Evolutionary conservation across 2,113 vertebrate species (phyloP).

Genomic region (Phocoena sinus): DNA sequence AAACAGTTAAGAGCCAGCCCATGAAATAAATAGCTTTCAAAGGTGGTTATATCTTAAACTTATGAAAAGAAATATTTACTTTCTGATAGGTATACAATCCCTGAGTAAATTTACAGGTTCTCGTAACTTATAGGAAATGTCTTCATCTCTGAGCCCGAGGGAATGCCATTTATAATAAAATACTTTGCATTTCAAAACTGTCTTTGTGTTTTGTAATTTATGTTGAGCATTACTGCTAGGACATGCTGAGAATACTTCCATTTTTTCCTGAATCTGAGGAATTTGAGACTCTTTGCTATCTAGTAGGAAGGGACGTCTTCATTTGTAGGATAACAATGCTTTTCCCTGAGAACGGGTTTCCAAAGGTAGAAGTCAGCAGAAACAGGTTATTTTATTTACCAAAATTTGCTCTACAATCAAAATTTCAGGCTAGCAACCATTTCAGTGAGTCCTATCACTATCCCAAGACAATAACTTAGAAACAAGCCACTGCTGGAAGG

Average conservation of each 20-base stretch:
- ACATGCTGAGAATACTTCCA: background rate
- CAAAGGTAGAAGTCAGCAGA: background rate
- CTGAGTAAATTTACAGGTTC: background rate
- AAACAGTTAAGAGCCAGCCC: background rate
- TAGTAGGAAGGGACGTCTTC: background rate
- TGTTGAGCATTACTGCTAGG: background rate
- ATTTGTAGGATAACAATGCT: background rate
- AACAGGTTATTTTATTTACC: background rate
- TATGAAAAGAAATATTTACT: conserved; percentile 16
- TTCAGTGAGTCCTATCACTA: background rate
- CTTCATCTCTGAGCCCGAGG: background rate
- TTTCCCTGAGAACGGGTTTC: background rate
- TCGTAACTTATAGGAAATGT: background rate
- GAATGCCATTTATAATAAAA: background rate
- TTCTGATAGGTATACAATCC: background rate
- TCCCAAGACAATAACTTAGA: background rate
- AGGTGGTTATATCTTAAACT: background rate
- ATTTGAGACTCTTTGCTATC: background rate
- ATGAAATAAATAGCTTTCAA: background rate
- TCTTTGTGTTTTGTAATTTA: background rate
- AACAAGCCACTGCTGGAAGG: background rate
- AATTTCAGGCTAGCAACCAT: background rate
- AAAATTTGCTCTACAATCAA: background rate
- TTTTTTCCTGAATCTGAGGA: background rate
- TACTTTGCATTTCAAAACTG: background rate